Evolutionary conservation across 2,113 vertebrate genomes (phyloP).

Genomic region (Setophaga kirtlandii): DNA sequence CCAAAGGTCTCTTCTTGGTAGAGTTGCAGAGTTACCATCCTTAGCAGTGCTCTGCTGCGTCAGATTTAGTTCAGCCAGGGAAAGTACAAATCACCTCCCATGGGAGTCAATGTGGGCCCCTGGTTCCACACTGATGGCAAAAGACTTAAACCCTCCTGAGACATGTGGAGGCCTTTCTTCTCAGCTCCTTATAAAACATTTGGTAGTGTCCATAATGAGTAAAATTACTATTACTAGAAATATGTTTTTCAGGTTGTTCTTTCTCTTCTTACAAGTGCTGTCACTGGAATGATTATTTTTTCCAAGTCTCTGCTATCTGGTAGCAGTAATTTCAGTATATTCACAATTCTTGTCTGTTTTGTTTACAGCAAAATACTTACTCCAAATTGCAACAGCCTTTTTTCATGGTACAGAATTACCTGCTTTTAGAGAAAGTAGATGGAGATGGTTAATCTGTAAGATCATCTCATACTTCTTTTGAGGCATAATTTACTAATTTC

Average conservation of each 20-base stretch:
- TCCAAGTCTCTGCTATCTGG: neutral
- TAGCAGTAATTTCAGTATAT: neutral
- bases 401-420: neutral
- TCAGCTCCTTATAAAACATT: neutral
- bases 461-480: neutral
- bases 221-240: neutral
- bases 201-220: neutral
- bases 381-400: neutral
- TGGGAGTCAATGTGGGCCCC: neutral
- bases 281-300: neutral
- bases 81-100: neutral
- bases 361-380: neutral
- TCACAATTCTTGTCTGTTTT: neutral
- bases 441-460: neutral
- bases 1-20: neutral
- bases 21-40: neutral
- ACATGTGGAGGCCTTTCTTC: neutral
- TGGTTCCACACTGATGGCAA: fast-evolving
- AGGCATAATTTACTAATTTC: neutral
- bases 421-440: neutral
- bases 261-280: neutral
- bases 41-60: neutral
- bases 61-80: neutral
- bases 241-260: neutral
- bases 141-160: neutral